Base-by-base conservation (phyloP, 2,888 invertebrate genomes). In the Eurois occulta region DNA sequence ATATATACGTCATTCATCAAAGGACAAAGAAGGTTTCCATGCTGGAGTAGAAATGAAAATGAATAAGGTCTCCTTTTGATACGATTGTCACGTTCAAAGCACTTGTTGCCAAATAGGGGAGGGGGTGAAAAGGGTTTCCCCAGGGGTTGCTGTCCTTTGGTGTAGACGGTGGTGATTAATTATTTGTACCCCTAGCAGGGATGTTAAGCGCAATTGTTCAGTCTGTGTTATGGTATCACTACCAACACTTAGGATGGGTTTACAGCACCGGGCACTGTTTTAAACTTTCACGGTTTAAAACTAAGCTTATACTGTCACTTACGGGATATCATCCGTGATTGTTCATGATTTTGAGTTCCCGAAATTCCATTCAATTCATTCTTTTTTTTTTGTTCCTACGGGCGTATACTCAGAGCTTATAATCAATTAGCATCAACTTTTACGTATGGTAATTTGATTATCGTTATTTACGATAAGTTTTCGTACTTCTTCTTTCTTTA, bases 71-170 rank as follows among this genome's bases (percentile, higher is more conserved):
- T 21, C 6, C 16, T 21, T 60, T 69, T 43, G 35, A 65, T 69
- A 83, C 0, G 28, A 48, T 65, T 24, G 11, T 48, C 76, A 60
- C 67, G 67, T 43, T 24, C 24, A 21, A 21, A 6, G 10, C 78
- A 80, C 83, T 52, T 80, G 80, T 80, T 80, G 80, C 83, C 2
- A 6, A 21, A 43, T 13, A 35, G 28, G 69, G 69, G 58, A 58
- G 55, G 13, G 46, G 43, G 62, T 8, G 8, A 21, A 3, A 11
- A 11, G 78, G 80, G 48, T 66, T 77, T 80, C 65, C 83, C 80
- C 69, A 77, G 21, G 35, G 69, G 65, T 48, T 6, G 35, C 24
- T 58, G 21, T 32, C n/a, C 48, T 60, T 75, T 60, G 5, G 35
- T 11, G 35, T 43, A 66, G 35, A 72, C 43, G 28, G 35, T 18